Evolutionary conservation across 53 echinoderm and acorn worm genomes (phyloP).

Genomic region (Echinarachnius parma): DNA sequence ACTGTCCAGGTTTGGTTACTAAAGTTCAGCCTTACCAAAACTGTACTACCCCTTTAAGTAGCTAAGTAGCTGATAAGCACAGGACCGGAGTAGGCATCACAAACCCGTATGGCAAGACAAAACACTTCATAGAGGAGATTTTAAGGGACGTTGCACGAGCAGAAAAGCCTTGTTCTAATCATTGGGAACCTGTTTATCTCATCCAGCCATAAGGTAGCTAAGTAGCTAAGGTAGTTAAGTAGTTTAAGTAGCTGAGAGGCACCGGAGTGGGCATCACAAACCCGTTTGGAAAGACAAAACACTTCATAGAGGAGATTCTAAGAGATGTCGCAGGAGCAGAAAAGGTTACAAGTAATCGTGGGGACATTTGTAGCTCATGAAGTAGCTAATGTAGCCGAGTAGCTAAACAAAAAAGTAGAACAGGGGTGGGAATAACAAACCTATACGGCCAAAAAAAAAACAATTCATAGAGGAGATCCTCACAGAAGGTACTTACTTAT

Average conservation of each 20-base stretch:
- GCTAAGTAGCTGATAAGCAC: slow-evolving; percentile 81
- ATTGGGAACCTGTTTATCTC: no score
- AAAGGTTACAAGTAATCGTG: slow-evolving; percentile 41
- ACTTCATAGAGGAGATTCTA: slow-evolving; percentile 75
- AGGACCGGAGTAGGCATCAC: slow-evolving; percentile 60
- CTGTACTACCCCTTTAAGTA: no score
- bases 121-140: slow-evolving; percentile 79
- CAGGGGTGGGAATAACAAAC: slow-evolving; percentile 70
- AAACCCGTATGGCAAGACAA: slow-evolving; percentile 86
- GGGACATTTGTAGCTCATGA: no score
- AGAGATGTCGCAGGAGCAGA: slow-evolving; percentile 60
- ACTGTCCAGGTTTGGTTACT: no score
- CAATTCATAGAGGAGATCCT: slow-evolving; percentile 79
- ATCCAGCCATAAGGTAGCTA: no score
- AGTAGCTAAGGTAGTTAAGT: no score
- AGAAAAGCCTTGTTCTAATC: slow-evolving; percentile 46
- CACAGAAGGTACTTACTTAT: no score
- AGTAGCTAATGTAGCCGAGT: no score
- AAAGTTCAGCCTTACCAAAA: no score
- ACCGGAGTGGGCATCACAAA: slow-evolving; percentile 73
- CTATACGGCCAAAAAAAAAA: slow-evolving; percentile 83
- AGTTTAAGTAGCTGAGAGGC: no score
- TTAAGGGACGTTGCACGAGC: slow-evolving; percentile 60
- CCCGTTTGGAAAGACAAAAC: slow-evolving; percentile 84
- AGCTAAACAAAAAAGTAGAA: no score